phyloP scores from a whole-genome alignment of 2,888 invertebrate species.

The Drosophila birchii region DNA sequence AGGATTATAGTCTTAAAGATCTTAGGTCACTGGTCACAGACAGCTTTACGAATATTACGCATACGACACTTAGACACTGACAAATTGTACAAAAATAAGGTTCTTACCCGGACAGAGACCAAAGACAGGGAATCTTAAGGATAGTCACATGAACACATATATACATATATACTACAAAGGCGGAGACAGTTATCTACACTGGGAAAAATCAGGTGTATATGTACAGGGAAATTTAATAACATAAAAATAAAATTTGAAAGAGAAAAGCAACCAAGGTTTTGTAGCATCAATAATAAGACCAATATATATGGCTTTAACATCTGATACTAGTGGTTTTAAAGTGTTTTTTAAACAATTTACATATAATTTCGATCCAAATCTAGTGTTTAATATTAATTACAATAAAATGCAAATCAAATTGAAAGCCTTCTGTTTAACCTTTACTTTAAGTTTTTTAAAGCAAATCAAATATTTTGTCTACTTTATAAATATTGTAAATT shows the following conservation, averaged over 20 bases:
- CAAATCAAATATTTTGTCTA: background rate
- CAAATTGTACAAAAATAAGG: conserved; percentile 22
- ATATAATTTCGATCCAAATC: background rate
- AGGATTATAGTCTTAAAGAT: conserved; percentile 51
- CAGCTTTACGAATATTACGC: conserved; percentile 20
- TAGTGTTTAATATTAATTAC: too few species aligned
- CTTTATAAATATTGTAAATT: background rate
- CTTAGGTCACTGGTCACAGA: conserved; percentile 28
- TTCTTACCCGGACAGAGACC: conserved; percentile 7
- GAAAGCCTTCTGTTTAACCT: background rate
- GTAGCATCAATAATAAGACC: background rate
- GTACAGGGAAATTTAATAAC: background rate
- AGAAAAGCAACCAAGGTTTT: background rate
- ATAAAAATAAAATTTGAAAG: background rate
- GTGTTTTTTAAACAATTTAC: background rate
- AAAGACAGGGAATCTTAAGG: conserved; percentile 10
- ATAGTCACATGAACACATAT: conserved; percentile 1
- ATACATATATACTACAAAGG: background rate
- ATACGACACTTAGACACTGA: conserved; percentile 41
- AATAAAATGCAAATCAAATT: background rate
- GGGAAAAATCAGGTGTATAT: background rate
- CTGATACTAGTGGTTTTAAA: background rate
- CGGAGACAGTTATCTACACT: conserved; percentile 5
- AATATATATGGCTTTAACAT: background rate
- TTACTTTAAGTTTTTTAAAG: background rate